A percentile compares a stretch with the other conserved stretches of the same genome.
These are phyloP conservation scores for Dendrocopos noguchii DNA, from an alignment of 2,113 vertebrate species.

Conservation along the genomic window DNA sequence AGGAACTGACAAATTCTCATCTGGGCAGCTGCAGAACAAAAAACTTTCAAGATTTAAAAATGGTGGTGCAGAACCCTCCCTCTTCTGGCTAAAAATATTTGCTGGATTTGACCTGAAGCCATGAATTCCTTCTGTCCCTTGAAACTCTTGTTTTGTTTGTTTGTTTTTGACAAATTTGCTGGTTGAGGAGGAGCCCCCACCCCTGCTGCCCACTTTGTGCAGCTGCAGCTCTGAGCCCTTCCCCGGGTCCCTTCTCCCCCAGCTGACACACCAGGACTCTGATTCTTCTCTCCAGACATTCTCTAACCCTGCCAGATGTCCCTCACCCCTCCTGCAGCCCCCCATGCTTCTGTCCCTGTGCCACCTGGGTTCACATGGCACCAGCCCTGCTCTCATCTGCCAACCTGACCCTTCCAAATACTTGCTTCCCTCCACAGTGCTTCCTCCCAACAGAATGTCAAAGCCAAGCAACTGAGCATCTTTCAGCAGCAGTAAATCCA, in stretches of 20 bases:
- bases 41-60: neutral
- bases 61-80: neutral
- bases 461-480: neutral
- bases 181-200: neutral
- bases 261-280: neutral
- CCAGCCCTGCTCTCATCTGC: neutral
- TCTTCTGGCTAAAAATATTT: constrained; percentile 55
- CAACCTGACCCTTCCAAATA: neutral
- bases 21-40: neutral
- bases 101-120: constrained; percentile 36
- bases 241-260: neutral
- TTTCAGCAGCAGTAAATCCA: constrained; percentile 9
- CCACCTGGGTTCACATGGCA: neutral
- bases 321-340: neutral
- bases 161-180: constrained; percentile 11
- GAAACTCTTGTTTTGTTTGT: neutral
- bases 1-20: neutral
- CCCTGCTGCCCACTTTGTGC: neutral
- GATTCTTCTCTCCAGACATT: neutral
- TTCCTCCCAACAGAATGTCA: neutral
- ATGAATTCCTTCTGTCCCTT: constrained; percentile 45
- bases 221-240: neutral
- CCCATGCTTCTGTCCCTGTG: accelerated
- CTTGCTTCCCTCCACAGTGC: accelerated
- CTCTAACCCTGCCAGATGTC: neutral